Percentiles rank a stretch among this genome's conserved stretches.
Evolutionary conservation across 2,888 invertebrate species (phyloP).

Genomic region (Pachycephus smyrnensis): DNA sequence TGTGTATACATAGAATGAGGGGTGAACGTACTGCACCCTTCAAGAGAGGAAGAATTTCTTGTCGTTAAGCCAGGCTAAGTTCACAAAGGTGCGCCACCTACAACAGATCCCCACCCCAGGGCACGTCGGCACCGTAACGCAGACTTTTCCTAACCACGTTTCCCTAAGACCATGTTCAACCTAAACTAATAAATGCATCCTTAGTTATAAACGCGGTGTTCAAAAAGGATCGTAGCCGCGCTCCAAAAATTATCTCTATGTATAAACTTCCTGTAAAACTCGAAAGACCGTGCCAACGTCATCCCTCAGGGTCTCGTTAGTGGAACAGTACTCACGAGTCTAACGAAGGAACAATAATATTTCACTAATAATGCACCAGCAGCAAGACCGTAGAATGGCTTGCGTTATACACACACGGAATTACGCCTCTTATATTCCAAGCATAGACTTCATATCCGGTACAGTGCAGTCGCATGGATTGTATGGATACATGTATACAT

Average conservation of each 20-base stretch:
- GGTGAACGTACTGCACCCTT: slow-evolving; percentile 5
- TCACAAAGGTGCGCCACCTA: not conserved
- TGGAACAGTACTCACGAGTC: not conserved
- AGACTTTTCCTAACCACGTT: not conserved
- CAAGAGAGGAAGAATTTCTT: not conserved
- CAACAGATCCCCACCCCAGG: not conserved
- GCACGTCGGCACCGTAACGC: not conserved
- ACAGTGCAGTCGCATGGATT: not conserved
- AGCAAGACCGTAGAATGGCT: not conserved
- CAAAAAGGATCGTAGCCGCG: not conserved
- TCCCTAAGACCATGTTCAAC: not conserved
- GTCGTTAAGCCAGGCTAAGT: not conserved
- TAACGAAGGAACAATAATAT: not conserved
- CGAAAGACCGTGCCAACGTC: not conserved
- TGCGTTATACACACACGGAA: not conserved
- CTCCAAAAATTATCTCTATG: not conserved
- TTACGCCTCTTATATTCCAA: not conserved
- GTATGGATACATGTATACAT: not conserved
- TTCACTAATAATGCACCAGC: not conserved
- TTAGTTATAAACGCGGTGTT: not conserved
- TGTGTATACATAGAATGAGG: not conserved
- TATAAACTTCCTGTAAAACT: not conserved
- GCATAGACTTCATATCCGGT: not conserved
- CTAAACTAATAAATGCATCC: not conserved
- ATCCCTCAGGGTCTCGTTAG: not conserved